A percentile compares a stretch with the other conserved stretches of the same genome.
phyloP scores from a whole-genome alignment of 2,888 invertebrate genomes.

The Ligdia adustata region DNA sequence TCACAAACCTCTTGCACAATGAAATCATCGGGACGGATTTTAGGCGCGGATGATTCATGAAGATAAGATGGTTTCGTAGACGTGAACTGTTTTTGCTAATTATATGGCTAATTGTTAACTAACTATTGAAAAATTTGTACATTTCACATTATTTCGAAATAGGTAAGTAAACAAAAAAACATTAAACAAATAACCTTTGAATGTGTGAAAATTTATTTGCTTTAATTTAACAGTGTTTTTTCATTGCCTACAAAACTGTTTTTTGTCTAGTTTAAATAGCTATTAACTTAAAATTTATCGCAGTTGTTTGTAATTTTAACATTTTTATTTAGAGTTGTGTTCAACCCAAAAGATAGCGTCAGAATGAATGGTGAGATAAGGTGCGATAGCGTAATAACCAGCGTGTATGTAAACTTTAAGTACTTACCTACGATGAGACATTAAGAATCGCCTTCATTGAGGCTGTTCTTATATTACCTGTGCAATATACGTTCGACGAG shows the following conservation, averaged over 20 bases:
- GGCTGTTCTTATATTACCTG: too few relatives aligned
- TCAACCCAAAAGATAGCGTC: conserved; percentile 31
- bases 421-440: too few relatives aligned
- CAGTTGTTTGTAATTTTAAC: conserved; percentile 1
- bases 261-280: background rate
- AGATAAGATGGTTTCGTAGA: too few relatives aligned
- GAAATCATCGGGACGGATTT: conserved; percentile 23
- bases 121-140: too few relatives aligned
- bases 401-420: too few relatives aligned
- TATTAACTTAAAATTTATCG: too few relatives aligned
- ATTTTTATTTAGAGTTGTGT: conserved; percentile 5
- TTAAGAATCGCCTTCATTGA: too few relatives aligned
- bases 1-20: conserved; percentile 18
- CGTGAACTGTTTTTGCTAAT: background rate
- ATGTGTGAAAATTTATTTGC: conserved; percentile 49
- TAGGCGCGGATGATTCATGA: conserved; percentile 16
- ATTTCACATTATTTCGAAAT: too few relatives aligned
- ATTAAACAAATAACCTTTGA: conserved; percentile 54
- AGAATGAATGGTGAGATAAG: conserved; percentile 46
- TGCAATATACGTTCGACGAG: too few relatives aligned
- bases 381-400: conserved; percentile 41
- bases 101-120: background rate
- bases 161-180: too few relatives aligned
- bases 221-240: conserved; percentile 64
- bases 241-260: conserved; percentile 64